These are phyloP conservation scores for Myocastor coypus DNA, from an alignment of 2,113 vertebrate species.

Conservation along the genomic window DNA sequence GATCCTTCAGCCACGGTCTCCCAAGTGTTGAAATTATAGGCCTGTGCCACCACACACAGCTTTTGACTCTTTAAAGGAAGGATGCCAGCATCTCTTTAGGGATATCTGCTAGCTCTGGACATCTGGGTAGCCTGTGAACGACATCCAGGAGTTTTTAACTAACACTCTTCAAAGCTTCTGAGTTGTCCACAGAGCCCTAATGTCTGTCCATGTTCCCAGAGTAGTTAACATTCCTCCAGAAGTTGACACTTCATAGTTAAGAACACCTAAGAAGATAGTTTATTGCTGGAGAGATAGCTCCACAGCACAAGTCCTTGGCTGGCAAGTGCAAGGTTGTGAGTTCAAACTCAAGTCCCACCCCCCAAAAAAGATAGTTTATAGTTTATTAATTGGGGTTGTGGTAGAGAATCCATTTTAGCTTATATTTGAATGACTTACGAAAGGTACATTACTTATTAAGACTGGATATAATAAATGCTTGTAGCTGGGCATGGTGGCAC, in stretches of 20 bases:
- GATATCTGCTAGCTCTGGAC: background rate
- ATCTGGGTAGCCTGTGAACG: background rate
- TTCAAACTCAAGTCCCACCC: too few species aligned
- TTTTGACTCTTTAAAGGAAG: background rate
- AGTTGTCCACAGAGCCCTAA: background rate
- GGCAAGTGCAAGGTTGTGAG: too few species aligned
- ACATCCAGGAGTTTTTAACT: background rate
- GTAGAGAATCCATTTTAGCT: background rate
- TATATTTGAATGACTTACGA: conserved; percentile 7
- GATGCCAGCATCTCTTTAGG: conserved; percentile 8
- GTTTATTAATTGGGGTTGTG: background rate
- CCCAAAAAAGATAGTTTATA: too few species aligned
- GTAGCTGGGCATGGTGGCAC: too few species aligned
- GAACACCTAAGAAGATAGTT: background rate
- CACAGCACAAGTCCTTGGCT: too few species aligned
- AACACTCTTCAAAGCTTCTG: background rate
- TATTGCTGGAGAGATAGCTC: too few species aligned
- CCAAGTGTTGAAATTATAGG: background rate
- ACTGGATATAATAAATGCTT: background rate
- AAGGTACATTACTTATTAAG: conserved; percentile 16
- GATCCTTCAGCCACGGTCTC: background rate
- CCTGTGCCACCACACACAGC: background rate
- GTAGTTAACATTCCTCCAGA: background rate
- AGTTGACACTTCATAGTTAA: background rate
- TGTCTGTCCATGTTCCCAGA: background rate